Conservation (phyloP, 2,888 invertebrate genomes). For the Pogonocherus hispidulus region DNA sequence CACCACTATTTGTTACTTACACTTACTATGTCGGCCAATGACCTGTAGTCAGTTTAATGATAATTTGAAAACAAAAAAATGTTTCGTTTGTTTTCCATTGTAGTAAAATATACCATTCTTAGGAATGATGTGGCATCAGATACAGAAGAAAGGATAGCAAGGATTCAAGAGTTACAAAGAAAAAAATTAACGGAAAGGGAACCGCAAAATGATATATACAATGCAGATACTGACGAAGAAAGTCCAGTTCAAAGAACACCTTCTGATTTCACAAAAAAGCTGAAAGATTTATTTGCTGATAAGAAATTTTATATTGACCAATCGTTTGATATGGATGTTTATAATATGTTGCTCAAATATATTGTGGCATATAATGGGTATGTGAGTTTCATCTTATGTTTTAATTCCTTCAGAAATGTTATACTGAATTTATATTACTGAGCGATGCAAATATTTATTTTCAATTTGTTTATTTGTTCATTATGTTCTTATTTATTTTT, state of each 20-base stretch:
- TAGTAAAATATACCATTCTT: too few species aligned
- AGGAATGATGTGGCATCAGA: conserved; percentile 66
- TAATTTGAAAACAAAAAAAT: too few species aligned
- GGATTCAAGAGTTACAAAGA: conserved; percentile 49
- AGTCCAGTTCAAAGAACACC: neutral
- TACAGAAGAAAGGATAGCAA: conserved; percentile 75
- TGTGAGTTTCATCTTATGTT: conserved; percentile 39
- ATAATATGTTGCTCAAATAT: conserved; percentile 68
- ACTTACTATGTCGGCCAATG: too few species aligned
- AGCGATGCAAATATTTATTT: too few species aligned
- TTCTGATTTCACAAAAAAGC: conserved; percentile 44
- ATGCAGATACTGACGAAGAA: conserved; percentile 65
- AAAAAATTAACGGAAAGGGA: conserved; percentile 37
- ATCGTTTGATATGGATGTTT: conserved; percentile 62
- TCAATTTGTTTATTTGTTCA: too few species aligned
- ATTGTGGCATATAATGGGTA: conserved; percentile 77
- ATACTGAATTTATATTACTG: too few species aligned
- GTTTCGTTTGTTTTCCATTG: too few species aligned
- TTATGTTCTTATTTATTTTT: too few species aligned
- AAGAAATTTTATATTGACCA: conserved; percentile 70
- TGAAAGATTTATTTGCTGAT: conserved; percentile 71
- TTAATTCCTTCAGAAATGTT: too few species aligned
- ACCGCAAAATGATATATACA: conserved; percentile 52
- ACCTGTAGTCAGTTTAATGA: too few species aligned
- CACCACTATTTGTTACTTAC: too few species aligned